Base-by-base conservation (phyloP, 2,113 vertebrate species). In the Myocastor coypus region DNA sequence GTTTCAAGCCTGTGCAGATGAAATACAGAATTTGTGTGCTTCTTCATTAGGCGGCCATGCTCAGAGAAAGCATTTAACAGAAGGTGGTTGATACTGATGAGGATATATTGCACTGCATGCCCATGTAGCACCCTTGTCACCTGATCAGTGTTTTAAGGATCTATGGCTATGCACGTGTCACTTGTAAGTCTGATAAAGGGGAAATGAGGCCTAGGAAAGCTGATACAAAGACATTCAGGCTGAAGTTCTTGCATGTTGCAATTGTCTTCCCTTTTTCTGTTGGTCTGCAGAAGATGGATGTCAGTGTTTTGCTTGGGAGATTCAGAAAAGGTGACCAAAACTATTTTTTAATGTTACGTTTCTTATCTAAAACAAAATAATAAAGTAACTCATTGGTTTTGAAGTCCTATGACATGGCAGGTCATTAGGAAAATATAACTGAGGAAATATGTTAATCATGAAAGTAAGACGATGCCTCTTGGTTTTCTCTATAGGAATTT, bases 401-500 rank as follows among this genome's bases (percentile, higher is more conserved):
- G 64, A 97, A 97, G 96, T 94, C 84, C 95, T 88, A 95, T 6
- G 91, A 46, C 59, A 95, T 6, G 91, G 52, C 59, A 97, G 57
- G 73, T 82, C 93, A 78, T 97, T 96, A 94, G 87, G 84, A 97
- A 98, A 98, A 97, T 71, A 89, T 91, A 96, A 75, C 91, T 87
- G 93, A 75, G 90, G 78, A 97, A 97, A 82, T 95, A 94, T 88
- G 52, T 96, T 97, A 97, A 17, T 3, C 91, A 92, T 89, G 78
- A 96, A 97, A 96, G 96, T 95, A 94, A 78, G 93, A 92, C 96
- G 85, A 93, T 95, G 77, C 52, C 95, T 63, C 91, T 95, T 96
- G 87, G 92, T 97, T 98, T 97, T 97, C 97, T 97, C 91, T 95
- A 93, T 40, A 82, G 84, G 94, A 89, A 37, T 88, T 96, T 68